These are phyloP conservation scores for Oxyruncus cristatus DNA, from an alignment of 2,113 vertebrate genomes.

Conservation along the genomic window DNA sequence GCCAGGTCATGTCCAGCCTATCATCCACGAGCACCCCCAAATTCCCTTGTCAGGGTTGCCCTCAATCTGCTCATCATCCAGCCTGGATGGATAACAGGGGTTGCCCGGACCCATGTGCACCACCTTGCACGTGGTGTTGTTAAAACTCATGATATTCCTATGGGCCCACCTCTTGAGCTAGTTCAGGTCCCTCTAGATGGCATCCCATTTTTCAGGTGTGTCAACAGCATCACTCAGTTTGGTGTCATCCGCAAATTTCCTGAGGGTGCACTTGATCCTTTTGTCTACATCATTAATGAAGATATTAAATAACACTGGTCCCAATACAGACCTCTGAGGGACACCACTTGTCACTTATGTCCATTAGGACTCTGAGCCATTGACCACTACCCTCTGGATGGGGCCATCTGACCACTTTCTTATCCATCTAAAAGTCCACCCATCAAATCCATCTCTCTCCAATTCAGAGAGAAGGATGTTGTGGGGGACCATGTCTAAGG, in stretches of 20 bases:
- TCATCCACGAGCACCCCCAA: background rate
- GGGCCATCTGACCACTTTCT: background rate
- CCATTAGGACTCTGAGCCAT: background rate
- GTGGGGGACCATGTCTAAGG: background rate
- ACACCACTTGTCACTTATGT: background rate
- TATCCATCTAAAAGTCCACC: background rate
- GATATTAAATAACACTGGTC: background rate
- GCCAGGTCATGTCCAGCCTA: background rate
- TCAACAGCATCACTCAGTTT: background rate
- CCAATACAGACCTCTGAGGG: background rate
- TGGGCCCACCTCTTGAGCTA: background rate
- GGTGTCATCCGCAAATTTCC: background rate
- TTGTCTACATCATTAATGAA: background rate
- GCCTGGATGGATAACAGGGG: background rate
- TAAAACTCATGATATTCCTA: background rate
- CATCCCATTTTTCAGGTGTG: background rate
- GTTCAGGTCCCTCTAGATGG: background rate
- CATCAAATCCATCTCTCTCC: background rate
- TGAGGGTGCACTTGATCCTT: background rate
- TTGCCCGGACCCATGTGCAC: background rate
- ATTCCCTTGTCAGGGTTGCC: background rate
- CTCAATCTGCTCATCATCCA: background rate
- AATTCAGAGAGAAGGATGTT: background rate
- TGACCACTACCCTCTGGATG: background rate
- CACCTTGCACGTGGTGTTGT: background rate